phyloP scores from a whole-genome alignment of 2,797 vertebrate species.

The Dicrostonyx torquatus region DNA sequence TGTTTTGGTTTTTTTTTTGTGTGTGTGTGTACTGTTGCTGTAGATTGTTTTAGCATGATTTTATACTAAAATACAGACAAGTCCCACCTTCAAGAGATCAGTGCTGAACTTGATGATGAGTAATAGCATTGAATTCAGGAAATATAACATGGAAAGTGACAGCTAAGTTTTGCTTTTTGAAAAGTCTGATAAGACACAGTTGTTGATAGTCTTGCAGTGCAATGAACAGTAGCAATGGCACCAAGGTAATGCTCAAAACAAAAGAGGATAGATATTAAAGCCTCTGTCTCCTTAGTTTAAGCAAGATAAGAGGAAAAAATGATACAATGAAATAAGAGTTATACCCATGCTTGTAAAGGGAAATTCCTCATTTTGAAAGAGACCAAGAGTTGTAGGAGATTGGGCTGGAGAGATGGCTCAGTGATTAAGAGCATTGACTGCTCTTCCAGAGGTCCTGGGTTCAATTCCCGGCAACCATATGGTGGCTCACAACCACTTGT shows the following conservation, averaged over 20 bases:
- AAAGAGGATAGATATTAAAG: neutral
- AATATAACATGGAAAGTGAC: neutral
- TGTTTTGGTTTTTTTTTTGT: no score
- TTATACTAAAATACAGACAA: neutral
- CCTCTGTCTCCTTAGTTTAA: neutral
- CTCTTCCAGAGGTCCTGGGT: no score
- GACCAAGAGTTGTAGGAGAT: slow-evolving; percentile 6
- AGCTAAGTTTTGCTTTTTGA: neutral
- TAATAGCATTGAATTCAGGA: neutral
- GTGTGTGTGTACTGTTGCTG: neutral
- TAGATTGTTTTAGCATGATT: neutral
- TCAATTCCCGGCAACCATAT: no score
- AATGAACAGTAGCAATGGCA: neutral
- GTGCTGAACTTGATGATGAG: neutral
- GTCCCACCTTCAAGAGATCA: neutral
- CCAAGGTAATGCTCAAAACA: neutral
- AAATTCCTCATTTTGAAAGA: neutral
- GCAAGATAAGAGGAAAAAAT: neutral
- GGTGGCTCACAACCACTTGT: no score
- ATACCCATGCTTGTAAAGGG: neutral
- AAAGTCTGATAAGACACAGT: neutral
- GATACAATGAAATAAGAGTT: neutral
- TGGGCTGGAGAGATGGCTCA: no score
- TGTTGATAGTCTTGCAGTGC: neutral
- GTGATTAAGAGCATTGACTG: no score